A percentile compares a stretch with the other conserved stretches of the same genome.
These are phyloP conservation scores for Drosophila pectinifera DNA, from an alignment of 1,140 invertebrate genomes.

Conservation along the genomic window DNA sequence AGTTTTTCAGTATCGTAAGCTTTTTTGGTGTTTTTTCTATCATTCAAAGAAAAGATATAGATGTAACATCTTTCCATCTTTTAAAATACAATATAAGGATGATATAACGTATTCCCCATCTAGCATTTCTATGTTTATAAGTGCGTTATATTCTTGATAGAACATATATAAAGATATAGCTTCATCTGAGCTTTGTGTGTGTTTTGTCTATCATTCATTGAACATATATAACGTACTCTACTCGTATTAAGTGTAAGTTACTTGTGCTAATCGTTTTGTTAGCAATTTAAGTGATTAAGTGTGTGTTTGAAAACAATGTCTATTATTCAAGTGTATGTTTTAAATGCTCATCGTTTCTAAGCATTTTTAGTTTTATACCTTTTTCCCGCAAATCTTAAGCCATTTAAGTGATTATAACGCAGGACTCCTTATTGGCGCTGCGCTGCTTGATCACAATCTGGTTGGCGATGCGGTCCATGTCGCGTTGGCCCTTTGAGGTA, in stretches of 20 bases:
- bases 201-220: neutral
- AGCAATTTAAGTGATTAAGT: too few species aligned
- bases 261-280: too few species aligned
- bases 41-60: too few species aligned
- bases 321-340: neutral
- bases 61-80: too few species aligned
- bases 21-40: too few species aligned
- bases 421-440: neutral
- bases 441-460: conserved; percentile 92
- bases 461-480: conserved; percentile 98
- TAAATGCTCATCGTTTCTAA: neutral
- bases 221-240: neutral
- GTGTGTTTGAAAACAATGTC: neutral
- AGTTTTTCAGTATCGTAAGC: too few species aligned
- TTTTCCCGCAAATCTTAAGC: too few species aligned
- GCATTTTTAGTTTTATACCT: neutral
- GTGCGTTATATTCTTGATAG: too few species aligned
- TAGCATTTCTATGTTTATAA: too few species aligned
- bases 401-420: conserved; percentile 1
- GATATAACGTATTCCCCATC: too few species aligned
- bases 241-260: neutral
- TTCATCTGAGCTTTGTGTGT: neutral
- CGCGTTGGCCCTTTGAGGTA: conserved; percentile 96
- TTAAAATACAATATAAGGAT: too few species aligned
- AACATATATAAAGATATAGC: too few species aligned